Evolutionary conservation across 2,888 invertebrate species (phyloP).

Genomic region (Spilosoma lubricipeda): DNA sequence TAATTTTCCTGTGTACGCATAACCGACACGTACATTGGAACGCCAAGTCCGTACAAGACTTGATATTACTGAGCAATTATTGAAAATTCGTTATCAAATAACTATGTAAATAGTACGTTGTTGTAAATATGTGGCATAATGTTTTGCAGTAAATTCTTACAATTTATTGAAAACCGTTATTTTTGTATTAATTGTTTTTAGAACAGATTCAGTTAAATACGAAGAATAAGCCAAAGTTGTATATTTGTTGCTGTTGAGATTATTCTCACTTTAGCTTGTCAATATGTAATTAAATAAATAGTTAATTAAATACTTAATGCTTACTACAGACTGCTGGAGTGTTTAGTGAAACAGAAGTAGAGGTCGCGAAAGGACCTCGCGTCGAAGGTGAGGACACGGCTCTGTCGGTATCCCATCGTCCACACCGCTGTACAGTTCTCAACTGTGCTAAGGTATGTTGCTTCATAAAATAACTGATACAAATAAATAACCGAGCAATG

Average conservation of each 20-base stretch:
- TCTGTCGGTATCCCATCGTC: conserved; percentile 89
- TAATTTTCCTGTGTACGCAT: not conserved
- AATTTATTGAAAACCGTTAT: not conserved
- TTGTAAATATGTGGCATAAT: too few species aligned
- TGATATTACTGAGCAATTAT: not conserved
- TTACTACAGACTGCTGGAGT: conserved; percentile 76
- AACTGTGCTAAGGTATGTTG: conserved; percentile 92
- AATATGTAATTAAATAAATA: not conserved
- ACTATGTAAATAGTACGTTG: too few species aligned
- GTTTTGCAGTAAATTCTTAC: too few species aligned
- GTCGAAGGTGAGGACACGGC: conserved; percentile 81
- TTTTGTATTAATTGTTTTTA: not conserved
- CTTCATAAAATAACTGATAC: not conserved
- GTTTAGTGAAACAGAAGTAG: conserved; percentile 80
- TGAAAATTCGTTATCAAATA: not conserved
- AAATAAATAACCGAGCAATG: not conserved
- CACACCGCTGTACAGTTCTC: conserved; percentile 95
- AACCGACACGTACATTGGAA: not conserved
- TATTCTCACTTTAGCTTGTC: not conserved
- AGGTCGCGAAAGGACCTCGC: conserved; percentile 69
- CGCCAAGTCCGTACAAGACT: not conserved
- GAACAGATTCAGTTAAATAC: not conserved
- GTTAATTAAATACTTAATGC: not conserved
- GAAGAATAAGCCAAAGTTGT: not conserved
- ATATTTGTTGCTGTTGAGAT: not conserved